Base-by-base conservation (phyloP, 2,888 invertebrate genomes). In the Nomada ferruginata region DNA sequence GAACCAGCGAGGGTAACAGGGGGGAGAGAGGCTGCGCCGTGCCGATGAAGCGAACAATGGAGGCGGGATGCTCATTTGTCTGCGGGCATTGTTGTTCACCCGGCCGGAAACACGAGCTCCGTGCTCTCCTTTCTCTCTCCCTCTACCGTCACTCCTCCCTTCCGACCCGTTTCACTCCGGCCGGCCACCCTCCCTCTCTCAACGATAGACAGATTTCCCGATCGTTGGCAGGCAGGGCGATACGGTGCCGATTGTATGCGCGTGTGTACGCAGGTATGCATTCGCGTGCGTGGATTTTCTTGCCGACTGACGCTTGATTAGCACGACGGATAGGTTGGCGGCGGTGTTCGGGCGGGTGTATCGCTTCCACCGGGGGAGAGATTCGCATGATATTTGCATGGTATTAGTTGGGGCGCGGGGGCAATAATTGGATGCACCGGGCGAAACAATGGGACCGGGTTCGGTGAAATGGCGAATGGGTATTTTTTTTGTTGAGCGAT, bases 41-140 rank as follows among this genome's bases (percentile, higher is more conserved):
- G 91, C 91, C 92, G 92, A 92, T 90, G 90, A 90, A 91, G 87
- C 91, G 92, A 93, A 93, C 93, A 93, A 93, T 93, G 91, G 91
- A 93, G 92, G 92, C 92, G 93, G 93, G 93, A 92, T 93, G 93
- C 93, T 93, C 93, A 93, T 93, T 93, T 93, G 93, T 93, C 93
- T 93, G 93, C 92, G 91, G 91, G 93, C 91, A 93, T 93, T 93
- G 93, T 93, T 93, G 93, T 90, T 91, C 90, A 91, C 89, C 90
- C 92, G 90, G 91, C 89, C 91, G 91, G 93, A 93, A 93, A 93
- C 91, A 92, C 91, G 93, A 93, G 92, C 91, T 89, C 88, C 85
- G 86, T 88, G 89, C 87, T 87, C 90, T 89, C 86, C 81, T 85
- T 86, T 86, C 84, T 83, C 84, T 85, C 82, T 83, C 71, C 75